Percentiles rank a stretch among this genome's conserved stretches.
Conservation (phyloP, 1,140 invertebrate species). For the Lycorma delicatula region DNA sequence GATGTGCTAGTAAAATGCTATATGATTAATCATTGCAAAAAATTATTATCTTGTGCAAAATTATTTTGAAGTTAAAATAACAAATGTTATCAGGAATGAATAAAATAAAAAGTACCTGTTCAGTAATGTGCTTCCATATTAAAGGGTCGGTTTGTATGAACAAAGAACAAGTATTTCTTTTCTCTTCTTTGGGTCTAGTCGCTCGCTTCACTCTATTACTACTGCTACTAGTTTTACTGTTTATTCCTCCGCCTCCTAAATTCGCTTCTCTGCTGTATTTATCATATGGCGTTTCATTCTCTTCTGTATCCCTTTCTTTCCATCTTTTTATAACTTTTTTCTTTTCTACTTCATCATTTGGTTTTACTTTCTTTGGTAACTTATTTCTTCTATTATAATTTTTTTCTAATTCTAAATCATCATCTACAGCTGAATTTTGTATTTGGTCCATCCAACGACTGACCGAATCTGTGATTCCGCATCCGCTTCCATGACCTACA, state of each 20-base stretch:
- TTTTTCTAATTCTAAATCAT: slow-evolving; percentile 36
- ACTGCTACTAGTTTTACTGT: slow-evolving; percentile 33
- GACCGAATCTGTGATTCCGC: slow-evolving; percentile 77
- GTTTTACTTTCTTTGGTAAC: background rate
- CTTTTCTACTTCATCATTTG: background rate
- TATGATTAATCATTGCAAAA: too few relatives aligned
- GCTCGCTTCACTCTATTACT: too few relatives aligned
- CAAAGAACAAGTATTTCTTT: slow-evolving; percentile 81
- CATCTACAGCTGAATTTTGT: slow-evolving; percentile 73
- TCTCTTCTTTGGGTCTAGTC: slow-evolving; percentile 53
- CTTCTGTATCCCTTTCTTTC: background rate
- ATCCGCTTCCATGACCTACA: slow-evolving; percentile 68
- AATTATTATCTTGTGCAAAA: too few relatives aligned
- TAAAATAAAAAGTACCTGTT: slow-evolving; percentile 40
- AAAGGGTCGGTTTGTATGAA: slow-evolving; percentile 97
- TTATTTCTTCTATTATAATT: slow-evolving; percentile 15
- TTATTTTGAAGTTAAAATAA: too few relatives aligned
- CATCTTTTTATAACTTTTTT: background rate
- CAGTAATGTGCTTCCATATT: slow-evolving; percentile 84
- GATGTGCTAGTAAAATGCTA: too few relatives aligned
- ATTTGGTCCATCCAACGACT: slow-evolving; percentile 87
- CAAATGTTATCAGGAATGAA: background rate
- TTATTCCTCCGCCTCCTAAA: slow-evolving; percentile 32
- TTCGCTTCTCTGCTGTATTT: slow-evolving; percentile 62
- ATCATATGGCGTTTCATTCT: slow-evolving; percentile 40